These are phyloP conservation scores for Acanthis flammea DNA, from an alignment of 2,797 vertebrate genomes.

Conservation along the genomic window DNA sequence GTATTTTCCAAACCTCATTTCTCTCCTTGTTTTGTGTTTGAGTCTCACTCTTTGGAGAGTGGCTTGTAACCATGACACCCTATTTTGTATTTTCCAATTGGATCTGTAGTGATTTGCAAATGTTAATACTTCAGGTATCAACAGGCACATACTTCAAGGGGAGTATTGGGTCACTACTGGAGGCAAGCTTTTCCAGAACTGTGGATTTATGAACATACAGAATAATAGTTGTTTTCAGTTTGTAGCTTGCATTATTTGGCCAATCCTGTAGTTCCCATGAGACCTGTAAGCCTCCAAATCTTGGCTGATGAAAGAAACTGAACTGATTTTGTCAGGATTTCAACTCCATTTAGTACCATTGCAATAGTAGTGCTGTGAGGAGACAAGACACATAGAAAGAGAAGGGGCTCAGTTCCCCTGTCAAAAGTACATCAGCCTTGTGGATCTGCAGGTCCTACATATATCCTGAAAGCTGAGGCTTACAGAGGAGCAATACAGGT, in stretches of 20 bases:
- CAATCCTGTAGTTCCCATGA: background rate
- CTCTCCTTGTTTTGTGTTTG: background rate
- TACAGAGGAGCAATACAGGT: accelerated
- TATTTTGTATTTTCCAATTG: background rate
- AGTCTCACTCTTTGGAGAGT: background rate
- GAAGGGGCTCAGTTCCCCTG: accelerated
- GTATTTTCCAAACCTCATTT: background rate
- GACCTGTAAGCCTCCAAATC: background rate
- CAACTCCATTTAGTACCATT: background rate
- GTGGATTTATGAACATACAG: background rate
- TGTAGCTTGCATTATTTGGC: background rate
- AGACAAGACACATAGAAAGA: background rate
- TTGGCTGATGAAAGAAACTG: background rate
- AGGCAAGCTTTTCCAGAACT: background rate
- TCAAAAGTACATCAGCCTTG: background rate
- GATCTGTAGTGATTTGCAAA: background rate
- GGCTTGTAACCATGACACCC: background rate
- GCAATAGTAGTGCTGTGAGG: background rate
- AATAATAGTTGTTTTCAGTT: background rate
- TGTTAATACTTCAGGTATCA: background rate
- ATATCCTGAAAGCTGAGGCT: accelerated
- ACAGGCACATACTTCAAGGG: background rate
- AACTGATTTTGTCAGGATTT: background rate
- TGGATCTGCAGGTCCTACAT: accelerated
- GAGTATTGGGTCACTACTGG: background rate